Evolutionary conservation across 2,888 invertebrate species (phyloP).

Genomic region (Lumbricus terrestris): DNA sequence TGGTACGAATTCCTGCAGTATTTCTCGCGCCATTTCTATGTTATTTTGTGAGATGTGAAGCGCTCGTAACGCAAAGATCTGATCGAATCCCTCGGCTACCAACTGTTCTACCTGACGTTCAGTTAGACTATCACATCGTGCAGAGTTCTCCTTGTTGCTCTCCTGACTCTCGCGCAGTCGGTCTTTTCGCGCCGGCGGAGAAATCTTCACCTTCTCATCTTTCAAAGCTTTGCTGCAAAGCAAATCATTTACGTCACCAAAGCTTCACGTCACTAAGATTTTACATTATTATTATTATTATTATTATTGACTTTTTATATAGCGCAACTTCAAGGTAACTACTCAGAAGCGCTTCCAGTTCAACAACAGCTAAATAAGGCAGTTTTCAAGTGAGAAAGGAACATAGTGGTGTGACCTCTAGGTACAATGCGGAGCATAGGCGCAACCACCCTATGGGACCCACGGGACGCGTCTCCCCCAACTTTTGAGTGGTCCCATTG

Average conservation of each 20-base stretch:
- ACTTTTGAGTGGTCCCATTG: no score
- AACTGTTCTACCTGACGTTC: conserved; percentile 74
- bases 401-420: no score
- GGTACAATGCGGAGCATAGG: no score
- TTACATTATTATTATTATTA: no score
- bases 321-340: no score
- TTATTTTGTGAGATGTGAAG: conserved; percentile 89
- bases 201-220: conserved; percentile 26
- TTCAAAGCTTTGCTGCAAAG: conserved; percentile 22
- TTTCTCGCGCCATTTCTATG: conserved; percentile 92
- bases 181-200: conserved; percentile 32
- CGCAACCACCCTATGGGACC: no score
- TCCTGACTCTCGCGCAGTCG: conserved; percentile 51
- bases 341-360: no score
- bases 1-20: conserved; percentile 83
- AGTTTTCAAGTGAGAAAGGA: no score
- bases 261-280: background rate
- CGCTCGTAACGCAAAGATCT: conserved; percentile 85
- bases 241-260: background rate
- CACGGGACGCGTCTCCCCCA: no score
- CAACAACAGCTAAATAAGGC: no score
- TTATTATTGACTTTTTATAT: no score
- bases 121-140: conserved; percentile 44
- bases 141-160: conserved; percentile 53
- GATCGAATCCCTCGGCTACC: conserved; percentile 85